Conservation (phyloP, 1,140 invertebrate genomes). For the Caenorhabditis elegans region WBcel235 BX284605.5:14867501-14868000, state of each 20-base stretch:
- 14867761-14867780: not conserved
- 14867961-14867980: not conserved
- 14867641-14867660: not conserved
- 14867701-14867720: not conserved
- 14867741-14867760: not conserved
- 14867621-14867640: constrained; percentile 3
- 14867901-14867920: not conserved
- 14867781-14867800: constrained; percentile 9
- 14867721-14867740: not conserved
- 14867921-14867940: not conserved
- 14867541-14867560: constrained; percentile 11
- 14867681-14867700: not conserved
- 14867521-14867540: not conserved
- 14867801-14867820: not conserved
- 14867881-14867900: not conserved
- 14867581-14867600: not conserved
- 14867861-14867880: not conserved
- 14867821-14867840: not conserved
- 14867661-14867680: not conserved
- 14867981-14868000: not conserved
- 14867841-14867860: not conserved
- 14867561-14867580: not conserved
- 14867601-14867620: not conserved
- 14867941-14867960: not conserved
- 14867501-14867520: not conserved